Conservation (phyloP, 2,113 vertebrate genomes). For the Alexandromys fortis region DNA sequence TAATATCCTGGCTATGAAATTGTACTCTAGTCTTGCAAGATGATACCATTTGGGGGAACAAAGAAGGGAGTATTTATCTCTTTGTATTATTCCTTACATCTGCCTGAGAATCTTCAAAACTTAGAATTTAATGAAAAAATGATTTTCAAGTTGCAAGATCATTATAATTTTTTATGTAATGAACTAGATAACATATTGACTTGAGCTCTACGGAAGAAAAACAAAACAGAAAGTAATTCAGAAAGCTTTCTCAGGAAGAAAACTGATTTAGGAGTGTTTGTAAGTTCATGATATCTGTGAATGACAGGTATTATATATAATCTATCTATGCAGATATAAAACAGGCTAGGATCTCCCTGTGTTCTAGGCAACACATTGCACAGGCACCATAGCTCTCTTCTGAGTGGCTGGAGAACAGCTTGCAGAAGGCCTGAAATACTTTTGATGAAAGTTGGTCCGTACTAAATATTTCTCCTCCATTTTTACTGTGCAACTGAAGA, state of each 20-base stretch:
- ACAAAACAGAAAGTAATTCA: not conserved
- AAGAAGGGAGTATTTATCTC: not conserved
- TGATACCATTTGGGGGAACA: not conserved
- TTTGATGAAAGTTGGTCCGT: not conserved
- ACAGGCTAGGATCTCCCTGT: not conserved
- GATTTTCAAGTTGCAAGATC: not conserved
- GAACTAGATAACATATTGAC: not conserved
- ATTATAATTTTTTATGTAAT: not conserved
- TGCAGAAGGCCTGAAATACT: not conserved
- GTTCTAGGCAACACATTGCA: not conserved
- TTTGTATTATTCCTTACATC: not conserved
- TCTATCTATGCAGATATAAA: not conserved
- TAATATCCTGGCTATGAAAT: not conserved
- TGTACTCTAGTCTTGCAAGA: not conserved
- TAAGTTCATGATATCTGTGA: not conserved
- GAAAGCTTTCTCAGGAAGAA: not conserved
- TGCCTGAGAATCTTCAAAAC: not conserved
- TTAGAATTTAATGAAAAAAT: not conserved
- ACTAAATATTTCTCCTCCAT: not conserved
- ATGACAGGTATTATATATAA: not conserved
- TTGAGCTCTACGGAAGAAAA: not conserved
- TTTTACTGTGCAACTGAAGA: not conserved
- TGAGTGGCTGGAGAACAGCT: not conserved
- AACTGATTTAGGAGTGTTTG: not conserved
- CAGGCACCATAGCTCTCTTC: not conserved